These are phyloP conservation scores for Drosophila paranaensis DNA, from an alignment of 2,888 invertebrate species.

Conservation along the genomic window DNA sequence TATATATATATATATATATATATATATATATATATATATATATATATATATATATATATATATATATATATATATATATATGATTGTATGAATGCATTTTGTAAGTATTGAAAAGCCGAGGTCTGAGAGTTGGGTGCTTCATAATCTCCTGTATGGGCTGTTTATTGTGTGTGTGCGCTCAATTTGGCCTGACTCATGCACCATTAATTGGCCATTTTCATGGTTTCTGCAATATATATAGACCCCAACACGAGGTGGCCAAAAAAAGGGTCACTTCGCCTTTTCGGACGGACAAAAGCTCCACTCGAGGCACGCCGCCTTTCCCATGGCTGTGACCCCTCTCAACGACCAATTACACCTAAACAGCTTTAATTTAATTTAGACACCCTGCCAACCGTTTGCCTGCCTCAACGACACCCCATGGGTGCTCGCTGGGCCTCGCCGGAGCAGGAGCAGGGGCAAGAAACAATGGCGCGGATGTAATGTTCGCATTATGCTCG, in stretches of 20 bases:
- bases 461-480: conserved; percentile 80
- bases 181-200: conserved; percentile 76
- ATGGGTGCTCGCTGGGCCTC: conserved; percentile 7
- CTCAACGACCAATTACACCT: conserved; percentile 80
- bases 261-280: conserved; percentile 73
- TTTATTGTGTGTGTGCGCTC: conserved; percentile 62
- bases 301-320: conserved; percentile 37
- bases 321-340: conserved; percentile 50
- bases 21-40: neutral
- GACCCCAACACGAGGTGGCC: conserved; percentile 7
- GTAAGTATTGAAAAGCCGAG: conserved; percentile 34
- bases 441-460: conserved; percentile 4
- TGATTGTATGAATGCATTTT: neutral
- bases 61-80: neutral
- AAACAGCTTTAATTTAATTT: conserved; percentile 81
- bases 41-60: conserved; percentile 10
- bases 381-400: conserved; percentile 49
- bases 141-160: conserved; percentile 57
- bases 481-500: conserved; percentile 82
- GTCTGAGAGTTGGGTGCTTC: conserved; percentile 9
- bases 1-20: neutral
- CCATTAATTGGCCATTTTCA: conserved; percentile 78
- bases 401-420: conserved; percentile 22
- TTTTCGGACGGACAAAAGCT: conserved; percentile 27
- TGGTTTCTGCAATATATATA: conserved; percentile 60